phyloP scores from a whole-genome alignment of 2,113 vertebrate genomes.

The Cynopterus brachyotis region DNA sequence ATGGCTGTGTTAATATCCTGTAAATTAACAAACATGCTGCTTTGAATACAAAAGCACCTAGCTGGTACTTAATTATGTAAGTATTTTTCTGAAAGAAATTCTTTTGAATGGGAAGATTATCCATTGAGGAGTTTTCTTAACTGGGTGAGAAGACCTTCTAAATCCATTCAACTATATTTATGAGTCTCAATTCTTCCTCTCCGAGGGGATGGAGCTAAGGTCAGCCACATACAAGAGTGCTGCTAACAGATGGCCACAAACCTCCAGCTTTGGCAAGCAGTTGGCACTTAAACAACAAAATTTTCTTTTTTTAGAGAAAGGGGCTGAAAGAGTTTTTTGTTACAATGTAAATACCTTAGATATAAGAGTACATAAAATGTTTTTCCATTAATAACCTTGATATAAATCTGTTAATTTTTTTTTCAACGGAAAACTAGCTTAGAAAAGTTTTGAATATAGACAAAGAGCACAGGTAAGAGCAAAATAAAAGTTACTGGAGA shows the following conservation, averaged over 20 bases:
- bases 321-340: background rate
- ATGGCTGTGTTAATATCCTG: background rate
- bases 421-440: background rate
- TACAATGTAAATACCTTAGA: background rate
- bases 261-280: background rate
- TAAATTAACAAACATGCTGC: background rate
- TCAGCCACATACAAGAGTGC: background rate
- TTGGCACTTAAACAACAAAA: background rate
- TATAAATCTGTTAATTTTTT: slow-evolving; percentile 26
- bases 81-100: background rate
- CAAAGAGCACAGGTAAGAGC: background rate
- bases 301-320: background rate
- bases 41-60: background rate
- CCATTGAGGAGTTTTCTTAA: background rate
- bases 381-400: background rate
- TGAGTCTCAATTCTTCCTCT: background rate
- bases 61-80: background rate
- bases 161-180: background rate
- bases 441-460: slow-evolving; percentile 28
- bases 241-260: background rate
- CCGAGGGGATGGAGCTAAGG: background rate
- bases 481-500: slow-evolving; percentile 2
- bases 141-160: background rate
- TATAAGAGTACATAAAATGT: background rate
- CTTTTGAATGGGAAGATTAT: background rate